Percentiles rank a stretch among this genome's conserved stretches.
Evolutionary conservation across 2,888 invertebrate genomes (phyloP).

Genomic region (Xestoiulus laeticollis): DNA sequence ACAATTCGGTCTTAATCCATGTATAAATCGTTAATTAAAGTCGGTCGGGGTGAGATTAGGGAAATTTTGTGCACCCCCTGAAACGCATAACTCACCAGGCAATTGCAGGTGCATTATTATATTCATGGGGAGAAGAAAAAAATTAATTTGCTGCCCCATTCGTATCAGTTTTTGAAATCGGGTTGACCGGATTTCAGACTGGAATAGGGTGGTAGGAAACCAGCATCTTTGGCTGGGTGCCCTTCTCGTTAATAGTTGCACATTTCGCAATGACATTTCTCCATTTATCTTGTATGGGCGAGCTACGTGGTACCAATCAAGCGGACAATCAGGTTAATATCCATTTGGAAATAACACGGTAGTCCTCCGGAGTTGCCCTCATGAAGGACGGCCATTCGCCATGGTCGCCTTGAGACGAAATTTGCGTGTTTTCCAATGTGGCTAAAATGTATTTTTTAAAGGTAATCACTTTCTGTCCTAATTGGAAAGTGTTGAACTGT

Average conservation of each 20-base stretch:
- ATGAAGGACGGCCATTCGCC: neutral
- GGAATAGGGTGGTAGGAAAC: neutral
- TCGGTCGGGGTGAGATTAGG: neutral
- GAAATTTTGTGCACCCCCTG: neutral
- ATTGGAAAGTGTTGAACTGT: constrained; percentile 35
- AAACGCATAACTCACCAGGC: neutral
- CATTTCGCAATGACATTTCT: neutral
- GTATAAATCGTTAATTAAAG: constrained; percentile 27
- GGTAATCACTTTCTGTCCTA: constrained; percentile 25
- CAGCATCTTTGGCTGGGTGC: neutral
- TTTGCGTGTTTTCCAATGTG: neutral
- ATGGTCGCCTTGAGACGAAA: neutral
- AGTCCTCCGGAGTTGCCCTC: neutral
- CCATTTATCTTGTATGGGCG: neutral
- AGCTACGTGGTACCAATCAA: neutral
- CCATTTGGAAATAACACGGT: neutral
- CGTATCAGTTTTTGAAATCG: neutral
- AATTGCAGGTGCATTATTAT: neutral
- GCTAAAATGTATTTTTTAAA: neutral
- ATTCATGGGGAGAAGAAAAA: neutral
- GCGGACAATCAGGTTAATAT: constrained; percentile 30
- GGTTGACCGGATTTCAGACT: neutral
- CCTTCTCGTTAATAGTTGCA: neutral
- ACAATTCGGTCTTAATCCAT: neutral
- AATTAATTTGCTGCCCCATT: neutral